These are phyloP conservation scores for Ancistrus triradiatus DNA, from an alignment of 2,113 vertebrate genomes.

Conservation along the genomic window DNA sequence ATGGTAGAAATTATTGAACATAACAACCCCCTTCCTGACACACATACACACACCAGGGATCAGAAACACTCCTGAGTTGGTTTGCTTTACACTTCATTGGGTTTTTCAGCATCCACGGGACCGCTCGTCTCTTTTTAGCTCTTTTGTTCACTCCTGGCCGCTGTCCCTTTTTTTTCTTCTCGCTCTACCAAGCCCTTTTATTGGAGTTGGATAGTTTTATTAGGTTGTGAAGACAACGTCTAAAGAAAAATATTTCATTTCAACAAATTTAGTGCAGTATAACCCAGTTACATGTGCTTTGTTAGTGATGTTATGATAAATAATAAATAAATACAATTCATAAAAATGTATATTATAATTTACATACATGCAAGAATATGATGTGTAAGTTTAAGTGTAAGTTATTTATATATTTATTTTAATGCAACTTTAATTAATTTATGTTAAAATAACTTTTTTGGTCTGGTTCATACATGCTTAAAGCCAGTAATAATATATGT, in stretches of 20 bases:
- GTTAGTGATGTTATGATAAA: not conserved
- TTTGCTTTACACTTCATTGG: conserved; percentile 98
- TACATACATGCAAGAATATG: no score
- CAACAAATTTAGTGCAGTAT: no score
- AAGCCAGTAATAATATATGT: not conserved
- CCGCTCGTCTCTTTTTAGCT: conserved; percentile 74
- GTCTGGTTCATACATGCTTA: no score
- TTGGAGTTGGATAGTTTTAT: no score
- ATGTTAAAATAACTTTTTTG: no score
- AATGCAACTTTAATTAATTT: no score
- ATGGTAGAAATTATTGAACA: conserved; percentile 89
- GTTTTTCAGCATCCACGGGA: conserved; percentile 85
- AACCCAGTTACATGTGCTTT: not conserved
- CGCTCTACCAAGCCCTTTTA: no score
- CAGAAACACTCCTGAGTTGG: conserved; percentile 74
- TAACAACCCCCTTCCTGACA: conserved; percentile 63
- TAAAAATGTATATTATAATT: not conserved
- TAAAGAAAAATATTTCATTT: no score
- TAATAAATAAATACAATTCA: not conserved
- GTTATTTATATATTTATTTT: no score
- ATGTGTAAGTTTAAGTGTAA: no score
- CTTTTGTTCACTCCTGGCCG: conserved; percentile 90
- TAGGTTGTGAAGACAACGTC: no score
- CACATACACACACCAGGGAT: conserved; percentile 22
- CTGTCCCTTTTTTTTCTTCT: conserved; percentile 68